Conservation (phyloP, 2,113 vertebrate genomes). For the Hippocampus guttulatus region DNA sequence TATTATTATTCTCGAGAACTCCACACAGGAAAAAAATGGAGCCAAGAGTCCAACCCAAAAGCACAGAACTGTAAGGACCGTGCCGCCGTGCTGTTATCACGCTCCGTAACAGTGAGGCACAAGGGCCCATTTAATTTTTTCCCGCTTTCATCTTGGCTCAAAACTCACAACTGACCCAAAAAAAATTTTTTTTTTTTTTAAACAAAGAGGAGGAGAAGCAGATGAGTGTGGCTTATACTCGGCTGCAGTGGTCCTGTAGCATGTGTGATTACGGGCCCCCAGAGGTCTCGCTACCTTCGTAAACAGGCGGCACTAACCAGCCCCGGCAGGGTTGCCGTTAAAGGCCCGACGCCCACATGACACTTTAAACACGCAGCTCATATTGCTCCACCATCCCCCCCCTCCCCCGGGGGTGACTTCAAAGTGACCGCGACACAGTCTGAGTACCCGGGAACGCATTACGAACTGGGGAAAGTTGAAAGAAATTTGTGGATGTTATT, state of each 20-base stretch:
- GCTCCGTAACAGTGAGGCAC: too few relatives aligned
- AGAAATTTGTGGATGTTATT: not conserved
- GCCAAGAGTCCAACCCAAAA: too few relatives aligned
- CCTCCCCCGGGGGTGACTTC: slow-evolving; percentile 29
- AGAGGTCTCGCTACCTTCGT: slow-evolving; percentile 51
- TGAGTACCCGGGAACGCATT: not conserved
- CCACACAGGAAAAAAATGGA: too few relatives aligned
- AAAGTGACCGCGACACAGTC: not conserved
- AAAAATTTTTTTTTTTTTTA: too few relatives aligned
- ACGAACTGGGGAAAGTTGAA: not conserved
- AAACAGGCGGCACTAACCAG: slow-evolving; percentile 66
- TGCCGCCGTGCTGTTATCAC: too few relatives aligned
- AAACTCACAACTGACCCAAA: too few relatives aligned
- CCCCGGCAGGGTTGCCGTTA: slow-evolving; percentile 54
- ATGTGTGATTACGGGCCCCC: slow-evolving; percentile 57
- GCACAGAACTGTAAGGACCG: too few relatives aligned
- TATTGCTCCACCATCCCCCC: slow-evolving; percentile 18
- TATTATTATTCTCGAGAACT: too few relatives aligned
- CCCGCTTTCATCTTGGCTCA: too few relatives aligned
- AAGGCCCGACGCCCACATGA: slow-evolving; percentile 47
- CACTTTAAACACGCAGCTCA: slow-evolving; percentile 38
- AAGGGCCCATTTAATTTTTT: not conserved
- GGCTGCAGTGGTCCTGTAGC: slow-evolving; percentile 50
- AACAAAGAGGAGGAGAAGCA: not conserved
- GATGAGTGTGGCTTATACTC: slow-evolving; percentile 29